Evolutionary conservation across 2,113 vertebrate species (phyloP).

Genomic region (Penelope pileata): DNA sequence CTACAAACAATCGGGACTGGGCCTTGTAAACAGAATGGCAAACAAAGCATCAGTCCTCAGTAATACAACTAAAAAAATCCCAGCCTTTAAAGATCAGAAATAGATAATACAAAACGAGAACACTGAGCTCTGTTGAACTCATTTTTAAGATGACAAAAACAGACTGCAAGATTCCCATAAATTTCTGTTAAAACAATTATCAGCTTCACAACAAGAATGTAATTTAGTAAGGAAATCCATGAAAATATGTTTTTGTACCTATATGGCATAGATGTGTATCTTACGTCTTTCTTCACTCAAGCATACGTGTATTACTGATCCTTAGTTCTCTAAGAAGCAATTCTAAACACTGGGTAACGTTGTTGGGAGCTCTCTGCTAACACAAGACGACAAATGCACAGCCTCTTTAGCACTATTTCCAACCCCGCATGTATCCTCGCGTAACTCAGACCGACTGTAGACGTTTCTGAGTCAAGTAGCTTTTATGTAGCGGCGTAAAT

Average conservation of each 20-base stretch:
- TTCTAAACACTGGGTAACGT: background rate
- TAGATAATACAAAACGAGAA: background rate
- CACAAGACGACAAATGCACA: background rate
- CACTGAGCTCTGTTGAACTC: background rate
- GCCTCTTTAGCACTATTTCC: background rate
- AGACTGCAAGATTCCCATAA: background rate
- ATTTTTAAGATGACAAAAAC: background rate
- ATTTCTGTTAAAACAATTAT: background rate
- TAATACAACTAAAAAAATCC: background rate
- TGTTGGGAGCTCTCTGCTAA: background rate
- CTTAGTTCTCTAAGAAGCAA: constrained; percentile 35
- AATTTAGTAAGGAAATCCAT: background rate
- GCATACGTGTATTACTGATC: background rate
- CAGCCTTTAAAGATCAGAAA: background rate
- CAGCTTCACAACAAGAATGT: background rate
- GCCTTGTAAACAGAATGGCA: background rate
- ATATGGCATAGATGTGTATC: background rate
- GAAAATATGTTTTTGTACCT: background rate
- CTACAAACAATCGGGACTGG: background rate
- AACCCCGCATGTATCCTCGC: constrained; percentile 33
- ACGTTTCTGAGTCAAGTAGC: constrained; percentile 64
- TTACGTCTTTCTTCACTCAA: background rate
- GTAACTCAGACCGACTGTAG: constrained; percentile 61
- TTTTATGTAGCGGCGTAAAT: constrained; percentile 82
- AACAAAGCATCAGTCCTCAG: background rate